Conservation (phyloP, 2,888 invertebrate genomes). For the Tricholauxania praeusta region DNA sequence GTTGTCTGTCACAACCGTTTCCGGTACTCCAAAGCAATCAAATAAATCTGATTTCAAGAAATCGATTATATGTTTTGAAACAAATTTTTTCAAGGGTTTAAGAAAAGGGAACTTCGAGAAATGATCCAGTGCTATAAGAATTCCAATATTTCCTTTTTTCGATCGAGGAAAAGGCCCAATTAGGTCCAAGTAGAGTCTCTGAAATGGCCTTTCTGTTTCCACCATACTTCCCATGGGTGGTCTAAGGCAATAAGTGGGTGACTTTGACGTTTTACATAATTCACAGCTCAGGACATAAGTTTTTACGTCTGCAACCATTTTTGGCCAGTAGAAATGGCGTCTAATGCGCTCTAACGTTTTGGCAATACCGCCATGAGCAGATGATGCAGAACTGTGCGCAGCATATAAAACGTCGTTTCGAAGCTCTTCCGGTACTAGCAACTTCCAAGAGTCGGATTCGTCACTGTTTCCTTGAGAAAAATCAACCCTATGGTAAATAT, state of each 20-base stretch:
- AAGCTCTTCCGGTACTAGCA: slow-evolving; percentile 14
- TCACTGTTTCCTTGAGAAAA: slow-evolving; percentile 6
- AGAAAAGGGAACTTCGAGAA: no score
- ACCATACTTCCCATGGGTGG: slow-evolving; percentile 14
- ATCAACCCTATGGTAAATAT: no score
- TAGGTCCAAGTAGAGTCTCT: slow-evolving; percentile 14
- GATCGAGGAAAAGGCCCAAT: slow-evolving; percentile 20
- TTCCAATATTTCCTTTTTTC: neutral
- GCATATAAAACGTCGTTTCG: neutral
- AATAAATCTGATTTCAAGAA: no score
- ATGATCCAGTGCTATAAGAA: slow-evolving; percentile 8
- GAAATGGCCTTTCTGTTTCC: neutral
- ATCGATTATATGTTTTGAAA: no score
- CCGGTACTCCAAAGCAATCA: no score
- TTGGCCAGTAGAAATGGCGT: slow-evolving; percentile 19
- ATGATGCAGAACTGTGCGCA: neutral
- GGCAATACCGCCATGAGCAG: slow-evolving; percentile 36
- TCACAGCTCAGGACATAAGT: neutral
- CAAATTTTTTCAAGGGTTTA: no score
- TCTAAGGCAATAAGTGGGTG: neutral
- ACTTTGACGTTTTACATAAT: no score
- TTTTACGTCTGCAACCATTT: slow-evolving; percentile 18
- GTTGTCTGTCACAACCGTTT: no score
- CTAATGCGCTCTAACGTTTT: neutral
- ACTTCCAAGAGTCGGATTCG: slow-evolving; percentile 22